phyloP scores from a whole-genome alignment of 2,888 invertebrate species.

The Trachelus troglodyta region DNA sequence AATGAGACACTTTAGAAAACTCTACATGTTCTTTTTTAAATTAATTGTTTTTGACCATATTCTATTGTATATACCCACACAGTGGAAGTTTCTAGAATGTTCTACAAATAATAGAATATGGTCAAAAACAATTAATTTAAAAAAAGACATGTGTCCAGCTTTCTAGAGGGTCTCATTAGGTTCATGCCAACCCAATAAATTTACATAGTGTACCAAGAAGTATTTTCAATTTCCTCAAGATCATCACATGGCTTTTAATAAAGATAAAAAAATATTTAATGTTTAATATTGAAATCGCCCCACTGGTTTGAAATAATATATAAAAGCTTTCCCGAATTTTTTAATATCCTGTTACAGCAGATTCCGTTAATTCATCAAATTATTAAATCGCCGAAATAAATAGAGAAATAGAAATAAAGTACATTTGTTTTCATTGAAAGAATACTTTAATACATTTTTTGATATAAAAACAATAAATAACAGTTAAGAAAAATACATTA shows the following conservation, averaged over 20 bases:
- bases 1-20: no score
- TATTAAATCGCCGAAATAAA: not conserved
- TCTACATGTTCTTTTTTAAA: no score
- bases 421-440: not conserved
- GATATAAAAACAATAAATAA: not conserved
- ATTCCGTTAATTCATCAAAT: not conserved
- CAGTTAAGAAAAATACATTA: not conserved
- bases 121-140: no score
- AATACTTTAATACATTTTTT: not conserved
- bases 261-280: not conserved
- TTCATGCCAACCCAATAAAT: not conserved
- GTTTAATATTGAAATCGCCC: not conserved
- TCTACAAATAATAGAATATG: no score
- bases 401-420: not conserved
- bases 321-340: not conserved
- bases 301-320: not conserved
- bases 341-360: not conserved
- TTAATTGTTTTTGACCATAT: no score
- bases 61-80: no score
- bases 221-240: not conserved
- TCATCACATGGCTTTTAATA: not conserved
- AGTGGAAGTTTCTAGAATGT: no score
- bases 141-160: no score
- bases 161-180: no score
- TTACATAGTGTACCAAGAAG: not conserved